phyloP scores from a whole-genome alignment of 2,113 vertebrate species.

The Geococcyx californianus region DNA sequence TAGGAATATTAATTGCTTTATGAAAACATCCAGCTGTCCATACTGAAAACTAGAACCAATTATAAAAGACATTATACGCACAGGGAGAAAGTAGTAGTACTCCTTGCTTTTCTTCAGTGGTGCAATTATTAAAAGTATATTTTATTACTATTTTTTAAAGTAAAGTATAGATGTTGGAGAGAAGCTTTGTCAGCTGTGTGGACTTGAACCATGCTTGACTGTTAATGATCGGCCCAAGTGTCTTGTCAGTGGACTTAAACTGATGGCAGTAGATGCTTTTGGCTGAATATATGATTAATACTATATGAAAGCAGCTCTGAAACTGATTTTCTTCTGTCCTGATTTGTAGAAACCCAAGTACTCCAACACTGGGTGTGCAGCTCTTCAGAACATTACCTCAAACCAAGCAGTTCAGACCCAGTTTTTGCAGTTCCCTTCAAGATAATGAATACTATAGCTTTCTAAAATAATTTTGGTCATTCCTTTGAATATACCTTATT shows the following conservation, averaged over 20 bases:
- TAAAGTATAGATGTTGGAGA: accelerated
- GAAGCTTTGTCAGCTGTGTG: neutral
- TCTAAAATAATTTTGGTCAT: neutral
- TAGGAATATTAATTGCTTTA: neutral
- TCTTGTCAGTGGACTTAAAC: neutral
- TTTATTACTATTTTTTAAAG: neutral
- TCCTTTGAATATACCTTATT: neutral
- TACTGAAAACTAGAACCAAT: neutral
- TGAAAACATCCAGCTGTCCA: neutral
- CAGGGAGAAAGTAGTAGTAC: neutral
- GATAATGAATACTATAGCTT: neutral
- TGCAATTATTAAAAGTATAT: neutral
- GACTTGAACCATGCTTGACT: neutral
- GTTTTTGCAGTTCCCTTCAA: neutral
- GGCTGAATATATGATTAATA: neutral
- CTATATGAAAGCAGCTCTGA: accelerated
- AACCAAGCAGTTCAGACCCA: neutral
- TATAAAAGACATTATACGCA: neutral
- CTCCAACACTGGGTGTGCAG: neutral
- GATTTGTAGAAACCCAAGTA: neutral
- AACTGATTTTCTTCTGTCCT: neutral
- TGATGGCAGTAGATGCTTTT: neutral
- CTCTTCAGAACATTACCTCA: neutral
- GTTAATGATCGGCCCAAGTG: neutral
- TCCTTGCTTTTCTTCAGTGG: neutral